Evolutionary conservation across 2,888 invertebrate genomes (phyloP).

Genomic region (Lissonota sp.): DNA sequence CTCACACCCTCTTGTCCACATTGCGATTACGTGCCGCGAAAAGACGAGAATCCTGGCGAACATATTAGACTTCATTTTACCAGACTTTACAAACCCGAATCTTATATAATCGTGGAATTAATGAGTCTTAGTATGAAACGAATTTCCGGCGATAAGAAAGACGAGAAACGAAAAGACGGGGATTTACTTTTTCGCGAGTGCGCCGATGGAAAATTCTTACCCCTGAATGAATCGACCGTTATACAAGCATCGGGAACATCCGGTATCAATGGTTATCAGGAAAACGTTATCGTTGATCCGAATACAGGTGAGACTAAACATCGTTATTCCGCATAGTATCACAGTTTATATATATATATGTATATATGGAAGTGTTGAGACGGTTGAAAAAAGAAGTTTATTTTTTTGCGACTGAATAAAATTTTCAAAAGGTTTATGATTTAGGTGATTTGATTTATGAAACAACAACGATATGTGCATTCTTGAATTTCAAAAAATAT

Average conservation of each 20-base stretch:
- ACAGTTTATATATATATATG: neutral
- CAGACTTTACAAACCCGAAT: slow-evolving; percentile 79
- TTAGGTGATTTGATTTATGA: too few species aligned
- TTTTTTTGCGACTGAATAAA: too few species aligned
- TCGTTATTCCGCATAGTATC: slow-evolving; percentile 56
- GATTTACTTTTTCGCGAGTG: slow-evolving; percentile 77
- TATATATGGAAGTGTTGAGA: neutral
- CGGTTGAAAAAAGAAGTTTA: neutral
- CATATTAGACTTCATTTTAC: slow-evolving; percentile 79
- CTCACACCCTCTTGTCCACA: slow-evolving; percentile 80
- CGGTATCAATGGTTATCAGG: slow-evolving; percentile 68
- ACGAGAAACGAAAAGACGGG: slow-evolving; percentile 68
- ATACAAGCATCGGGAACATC: slow-evolving; percentile 59
- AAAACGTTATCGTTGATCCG: slow-evolving; percentile 79
- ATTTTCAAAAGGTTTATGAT: too few species aligned
- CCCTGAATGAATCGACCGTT: slow-evolving; percentile 67
- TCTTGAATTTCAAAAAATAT: too few species aligned
- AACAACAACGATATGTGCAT: too few species aligned
- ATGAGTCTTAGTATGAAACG: slow-evolving; percentile 75
- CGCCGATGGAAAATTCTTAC: slow-evolving; percentile 76
- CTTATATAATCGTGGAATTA: slow-evolving; percentile 78
- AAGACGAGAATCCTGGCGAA: slow-evolving; percentile 79
- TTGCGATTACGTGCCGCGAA: slow-evolving; percentile 80
- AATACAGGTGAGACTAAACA: slow-evolving; percentile 80
- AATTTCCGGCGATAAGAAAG: slow-evolving; percentile 64